Percentiles rank a stretch among this genome's conserved stretches.
Evolutionary conservation across 2,888 invertebrate genomes (phyloP).

Genomic region (Hirudinaria manillensis): DNA sequence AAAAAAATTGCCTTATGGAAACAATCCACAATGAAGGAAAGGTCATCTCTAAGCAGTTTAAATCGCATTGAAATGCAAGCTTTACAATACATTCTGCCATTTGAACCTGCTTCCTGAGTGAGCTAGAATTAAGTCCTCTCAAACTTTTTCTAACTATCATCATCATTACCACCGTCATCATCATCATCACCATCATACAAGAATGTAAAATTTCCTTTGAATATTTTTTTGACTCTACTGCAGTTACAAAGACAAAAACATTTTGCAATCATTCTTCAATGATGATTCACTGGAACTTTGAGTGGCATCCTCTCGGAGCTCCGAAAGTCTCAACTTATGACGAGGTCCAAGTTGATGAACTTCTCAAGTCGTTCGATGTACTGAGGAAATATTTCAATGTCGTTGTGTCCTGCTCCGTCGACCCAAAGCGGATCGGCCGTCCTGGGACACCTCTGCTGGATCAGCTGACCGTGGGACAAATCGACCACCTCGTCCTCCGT

Average conservation of each 20-base stretch:
- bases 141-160: neutral
- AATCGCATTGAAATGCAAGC: neutral
- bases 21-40: no score
- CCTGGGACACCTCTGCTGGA: constrained; percentile 89
- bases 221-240: no score
- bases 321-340: constrained; percentile 28
- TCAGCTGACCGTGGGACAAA: constrained; percentile 92
- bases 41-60: neutral
- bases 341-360: constrained; percentile 65
- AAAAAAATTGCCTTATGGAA: no score
- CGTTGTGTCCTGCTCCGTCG: constrained; percentile 94
- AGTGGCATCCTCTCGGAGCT: neutral
- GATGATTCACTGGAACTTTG: neutral
- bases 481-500: constrained; percentile 98
- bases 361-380: constrained; percentile 92
- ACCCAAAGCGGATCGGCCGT: constrained; percentile 96
- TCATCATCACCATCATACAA: neutral
- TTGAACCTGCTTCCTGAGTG: constrained; percentile 8
- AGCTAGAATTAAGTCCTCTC: neutral
- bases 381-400: constrained; percentile 91
- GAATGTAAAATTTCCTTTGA: no score
- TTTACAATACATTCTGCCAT: neutral
- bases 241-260: neutral
- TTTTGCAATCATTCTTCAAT: neutral
- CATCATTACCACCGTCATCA: neutral